Conservation (phyloP, 2,888 invertebrate species). For the Theretra japonica region DNA sequence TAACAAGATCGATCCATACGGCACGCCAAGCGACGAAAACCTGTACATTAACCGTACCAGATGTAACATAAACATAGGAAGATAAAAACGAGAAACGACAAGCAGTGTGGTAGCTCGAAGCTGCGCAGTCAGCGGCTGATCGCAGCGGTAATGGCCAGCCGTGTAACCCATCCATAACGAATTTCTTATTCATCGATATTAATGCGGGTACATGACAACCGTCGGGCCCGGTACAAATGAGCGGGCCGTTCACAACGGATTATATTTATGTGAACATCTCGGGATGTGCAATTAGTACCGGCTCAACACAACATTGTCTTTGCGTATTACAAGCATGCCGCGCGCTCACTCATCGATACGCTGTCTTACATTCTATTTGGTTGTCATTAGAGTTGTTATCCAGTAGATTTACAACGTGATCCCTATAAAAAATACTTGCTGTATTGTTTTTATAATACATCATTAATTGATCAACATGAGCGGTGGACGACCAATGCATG, state of each 20-base stretch:
- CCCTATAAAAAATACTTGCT: not conserved
- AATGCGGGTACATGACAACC: constrained; percentile 82
- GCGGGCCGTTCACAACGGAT: constrained; percentile 74
- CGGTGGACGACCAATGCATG: no score
- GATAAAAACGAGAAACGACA: constrained; percentile 72
- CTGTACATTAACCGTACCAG: constrained; percentile 48
- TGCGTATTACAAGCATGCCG: constrained; percentile 50
- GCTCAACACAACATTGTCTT: constrained; percentile 51
- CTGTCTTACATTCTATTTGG: constrained; percentile 38
- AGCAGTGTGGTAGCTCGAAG: constrained; percentile 70
- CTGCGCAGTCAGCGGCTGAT: constrained; percentile 62
- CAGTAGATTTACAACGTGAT: constrained; percentile 13
- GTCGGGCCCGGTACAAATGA: constrained; percentile 80
- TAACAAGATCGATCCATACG: constrained; percentile 40
- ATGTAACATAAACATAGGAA: constrained; percentile 68
- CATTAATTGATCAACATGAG: no score
- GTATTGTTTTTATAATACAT: not conserved
- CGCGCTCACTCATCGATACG: constrained; percentile 37
- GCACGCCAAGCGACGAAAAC: constrained; percentile 51
- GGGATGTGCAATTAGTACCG: constrained; percentile 79
- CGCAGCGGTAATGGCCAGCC: constrained; percentile 74
- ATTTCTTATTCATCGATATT: constrained; percentile 85
- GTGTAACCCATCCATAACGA: constrained; percentile 82
- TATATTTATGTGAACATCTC: constrained; percentile 81
- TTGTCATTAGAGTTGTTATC: constrained; percentile 5